These are phyloP conservation scores for Pollimyrus isidori DNA, from an alignment of 2,113 vertebrate genomes.

Conservation along the genomic window DNA sequence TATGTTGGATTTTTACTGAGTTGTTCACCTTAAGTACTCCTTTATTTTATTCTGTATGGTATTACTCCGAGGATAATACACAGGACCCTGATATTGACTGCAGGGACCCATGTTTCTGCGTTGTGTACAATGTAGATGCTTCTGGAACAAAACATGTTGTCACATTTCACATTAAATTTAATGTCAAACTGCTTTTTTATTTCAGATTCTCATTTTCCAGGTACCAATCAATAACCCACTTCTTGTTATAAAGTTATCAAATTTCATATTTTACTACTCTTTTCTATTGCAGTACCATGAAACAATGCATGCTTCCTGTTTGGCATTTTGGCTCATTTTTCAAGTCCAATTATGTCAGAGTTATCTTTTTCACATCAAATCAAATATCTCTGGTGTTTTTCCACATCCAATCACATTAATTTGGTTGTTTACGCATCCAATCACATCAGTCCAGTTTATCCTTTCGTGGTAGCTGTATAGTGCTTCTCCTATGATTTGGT, in stretches of 20 bases:
- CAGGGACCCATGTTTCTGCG: neutral
- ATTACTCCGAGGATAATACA: neutral
- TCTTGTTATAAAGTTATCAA: neutral
- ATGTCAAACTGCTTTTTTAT: neutral
- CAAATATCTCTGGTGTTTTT: neutral
- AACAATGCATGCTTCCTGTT: neutral
- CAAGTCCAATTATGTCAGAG: neutral
- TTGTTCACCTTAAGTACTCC: neutral
- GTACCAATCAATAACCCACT: neutral
- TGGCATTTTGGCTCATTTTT: neutral
- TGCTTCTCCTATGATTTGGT: neutral
- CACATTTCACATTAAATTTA: neutral
- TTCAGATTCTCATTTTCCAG: neutral
- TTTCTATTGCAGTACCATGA: neutral
- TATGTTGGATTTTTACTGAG: neutral
- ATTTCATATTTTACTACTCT: neutral
- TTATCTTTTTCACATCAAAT: neutral
- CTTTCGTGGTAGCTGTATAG: neutral
- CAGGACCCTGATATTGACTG: neutral
- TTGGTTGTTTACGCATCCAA: neutral
- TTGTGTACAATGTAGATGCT: neutral
- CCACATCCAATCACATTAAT: neutral
- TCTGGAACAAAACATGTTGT: neutral
- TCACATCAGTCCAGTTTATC: neutral
- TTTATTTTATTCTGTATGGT: neutral